Evolutionary conservation across 2,888 invertebrate genomes (phyloP).

Genomic region (Diaprepes abbreviatus): DNA sequence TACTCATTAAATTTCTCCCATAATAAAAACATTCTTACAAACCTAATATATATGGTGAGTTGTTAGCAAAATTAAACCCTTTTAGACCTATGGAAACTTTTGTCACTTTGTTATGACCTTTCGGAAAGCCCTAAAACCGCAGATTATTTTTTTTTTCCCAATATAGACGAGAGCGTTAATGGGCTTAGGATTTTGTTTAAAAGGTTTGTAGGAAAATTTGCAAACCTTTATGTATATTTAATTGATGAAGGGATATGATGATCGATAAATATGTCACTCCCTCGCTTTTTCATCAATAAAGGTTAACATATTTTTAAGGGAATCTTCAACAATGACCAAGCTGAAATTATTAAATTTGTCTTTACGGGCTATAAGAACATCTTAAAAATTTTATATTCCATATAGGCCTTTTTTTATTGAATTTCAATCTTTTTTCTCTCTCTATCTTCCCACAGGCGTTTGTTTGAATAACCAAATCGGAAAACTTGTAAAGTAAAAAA

Average conservation of each 20-base stretch:
- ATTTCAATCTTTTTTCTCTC: too few relatives aligned
- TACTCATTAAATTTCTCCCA: too few relatives aligned
- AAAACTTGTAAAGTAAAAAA: too few relatives aligned
- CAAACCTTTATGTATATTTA: slow-evolving; percentile 9
- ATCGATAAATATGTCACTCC: neutral
- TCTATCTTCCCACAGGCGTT: too few relatives aligned
- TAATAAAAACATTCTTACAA: neutral
- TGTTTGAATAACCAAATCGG: too few relatives aligned
- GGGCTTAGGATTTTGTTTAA: slow-evolving; percentile 10
- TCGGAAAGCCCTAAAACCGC: neutral
- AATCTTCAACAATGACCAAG: too few relatives aligned
- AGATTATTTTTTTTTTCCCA: slow-evolving; percentile 11
- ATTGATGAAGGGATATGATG: neutral
- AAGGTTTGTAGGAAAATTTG: slow-evolving; percentile 18
- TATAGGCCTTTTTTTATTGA: too few relatives aligned
- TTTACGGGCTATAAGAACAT: too few relatives aligned
- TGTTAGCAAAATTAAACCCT: slow-evolving; percentile 20
- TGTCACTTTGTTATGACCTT: neutral
- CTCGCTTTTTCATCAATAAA: neutral
- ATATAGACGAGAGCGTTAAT: neutral
- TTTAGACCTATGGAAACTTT: slow-evolving; percentile 18
- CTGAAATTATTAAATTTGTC: too few relatives aligned
- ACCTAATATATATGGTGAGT: slow-evolving; percentile 4
- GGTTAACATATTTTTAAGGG: neutral
- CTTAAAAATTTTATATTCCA: too few relatives aligned